Conservation (phyloP, 2,888 invertebrate species). For the Alloscopus bannaensis region DNA sequence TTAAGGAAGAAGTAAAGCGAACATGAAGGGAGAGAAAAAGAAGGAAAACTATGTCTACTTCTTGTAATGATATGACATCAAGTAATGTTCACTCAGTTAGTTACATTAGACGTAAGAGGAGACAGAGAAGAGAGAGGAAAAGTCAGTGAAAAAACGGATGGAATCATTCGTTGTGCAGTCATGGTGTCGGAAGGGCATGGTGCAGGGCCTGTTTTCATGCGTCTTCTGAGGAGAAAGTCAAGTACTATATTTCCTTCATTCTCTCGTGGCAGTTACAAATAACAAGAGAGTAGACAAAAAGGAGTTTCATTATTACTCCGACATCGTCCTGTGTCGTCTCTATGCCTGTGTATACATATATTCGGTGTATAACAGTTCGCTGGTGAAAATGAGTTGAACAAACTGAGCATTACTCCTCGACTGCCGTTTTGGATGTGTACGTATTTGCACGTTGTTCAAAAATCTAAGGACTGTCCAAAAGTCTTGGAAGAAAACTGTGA, state of each 20-base stretch:
- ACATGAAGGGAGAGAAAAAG: constrained; percentile 22
- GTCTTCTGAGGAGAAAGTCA: constrained; percentile 44
- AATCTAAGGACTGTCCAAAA: no score
- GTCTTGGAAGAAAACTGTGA: no score
- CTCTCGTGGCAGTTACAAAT: constrained; percentile 65
- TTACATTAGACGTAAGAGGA: constrained; percentile 29
- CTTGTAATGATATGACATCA: constrained; percentile 53
- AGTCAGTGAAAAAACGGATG: constrained; percentile 5
- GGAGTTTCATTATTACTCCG: constrained; percentile 61
- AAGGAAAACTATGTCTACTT: no score
- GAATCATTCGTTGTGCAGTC: constrained; percentile 39
- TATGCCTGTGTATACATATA: no score
- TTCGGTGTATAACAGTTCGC: no score
- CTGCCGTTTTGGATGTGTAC: no score
- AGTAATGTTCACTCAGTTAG: constrained; percentile 50
- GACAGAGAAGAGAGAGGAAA: no score
- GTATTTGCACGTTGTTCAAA: no score
- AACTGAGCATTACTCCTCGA: no score
- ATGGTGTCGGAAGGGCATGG: constrained; percentile 20
- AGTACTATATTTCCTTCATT: constrained; percentile 37
- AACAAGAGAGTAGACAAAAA: constrained; percentile 42
- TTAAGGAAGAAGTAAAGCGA: constrained; percentile 14
- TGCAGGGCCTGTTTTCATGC: background rate
- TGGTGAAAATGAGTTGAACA: no score
- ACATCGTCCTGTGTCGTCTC: background rate